phyloP scores from a whole-genome alignment of 2,113 vertebrate genomes.

The Trachemys scripta region DNA sequence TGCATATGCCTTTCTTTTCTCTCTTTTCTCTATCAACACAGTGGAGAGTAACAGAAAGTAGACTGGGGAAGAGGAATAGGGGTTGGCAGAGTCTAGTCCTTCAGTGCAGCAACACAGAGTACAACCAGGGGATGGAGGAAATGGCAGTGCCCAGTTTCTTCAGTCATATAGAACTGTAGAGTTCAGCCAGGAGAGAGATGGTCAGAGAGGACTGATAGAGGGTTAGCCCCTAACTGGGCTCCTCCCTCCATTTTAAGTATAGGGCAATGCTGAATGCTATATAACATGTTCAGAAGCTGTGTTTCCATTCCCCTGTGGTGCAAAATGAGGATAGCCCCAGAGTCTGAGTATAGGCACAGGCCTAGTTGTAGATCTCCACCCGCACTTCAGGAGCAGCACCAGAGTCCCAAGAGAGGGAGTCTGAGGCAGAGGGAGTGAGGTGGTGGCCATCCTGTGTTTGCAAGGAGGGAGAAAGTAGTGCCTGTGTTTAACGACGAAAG shows the following conservation, averaged over 20 bases:
- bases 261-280: not conserved
- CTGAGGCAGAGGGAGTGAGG: not conserved
- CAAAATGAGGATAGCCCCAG: not conserved
- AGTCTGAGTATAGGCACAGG: not conserved
- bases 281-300: not conserved
- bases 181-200: too few species aligned
- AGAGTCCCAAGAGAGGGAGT: not conserved
- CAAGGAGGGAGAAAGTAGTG: not conserved
- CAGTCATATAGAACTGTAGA: too few species aligned
- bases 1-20: too few species aligned
- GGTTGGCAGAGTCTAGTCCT: too few species aligned
- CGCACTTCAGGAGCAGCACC: not conserved
- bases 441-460: not conserved
- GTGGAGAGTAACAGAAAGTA: too few species aligned
- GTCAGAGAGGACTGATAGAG: not conserved
- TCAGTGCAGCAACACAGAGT: too few species aligned
- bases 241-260: not conserved
- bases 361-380: not conserved
- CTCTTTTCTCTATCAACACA: too few species aligned
- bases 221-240: not conserved
- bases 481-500: not conserved
- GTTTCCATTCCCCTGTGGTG: accelerated
- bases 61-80: too few species aligned
- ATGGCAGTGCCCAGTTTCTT: too few species aligned
- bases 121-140: too few species aligned